Percentiles rank a stretch among this genome's conserved stretches.
Evolutionary conservation across 2,797 vertebrate species (phyloP).

Genomic region (Sebastes reedi): DNA sequence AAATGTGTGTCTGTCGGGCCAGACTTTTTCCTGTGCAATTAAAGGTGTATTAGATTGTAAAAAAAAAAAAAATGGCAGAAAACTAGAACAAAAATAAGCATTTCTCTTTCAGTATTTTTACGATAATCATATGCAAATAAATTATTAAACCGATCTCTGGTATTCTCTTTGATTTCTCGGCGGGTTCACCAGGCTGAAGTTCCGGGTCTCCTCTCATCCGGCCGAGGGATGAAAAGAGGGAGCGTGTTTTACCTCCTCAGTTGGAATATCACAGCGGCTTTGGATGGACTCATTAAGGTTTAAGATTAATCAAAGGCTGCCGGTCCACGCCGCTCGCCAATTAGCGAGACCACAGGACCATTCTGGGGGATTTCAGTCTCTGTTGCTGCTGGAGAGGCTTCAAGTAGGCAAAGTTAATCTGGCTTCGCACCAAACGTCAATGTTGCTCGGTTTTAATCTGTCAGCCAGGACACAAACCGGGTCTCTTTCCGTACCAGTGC

Average conservation of each 20-base stretch:
- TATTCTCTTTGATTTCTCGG: constrained; percentile 79
- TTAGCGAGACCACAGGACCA: constrained; percentile 67
- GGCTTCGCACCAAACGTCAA: constrained; percentile 64
- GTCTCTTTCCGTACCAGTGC: constrained; percentile 21
- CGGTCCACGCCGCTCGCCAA: constrained; percentile 53
- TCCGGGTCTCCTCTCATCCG: constrained; percentile 64
- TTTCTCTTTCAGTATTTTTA: constrained; percentile 85
- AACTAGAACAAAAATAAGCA: constrained; percentile 77
- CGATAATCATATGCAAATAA: constrained; percentile 86
- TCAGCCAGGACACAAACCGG: constrained; percentile 53
- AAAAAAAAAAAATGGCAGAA: constrained; percentile 54
- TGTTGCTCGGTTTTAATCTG: constrained; percentile 64
- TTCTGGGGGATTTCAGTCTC: constrained; percentile 61
- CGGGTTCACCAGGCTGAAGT: constrained; percentile 67
- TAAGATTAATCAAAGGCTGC: constrained; percentile 72
- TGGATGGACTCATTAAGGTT: constrained; percentile 71
- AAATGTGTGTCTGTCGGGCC: constrained; percentile 69
- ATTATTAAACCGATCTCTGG: constrained; percentile 80
- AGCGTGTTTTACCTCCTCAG: constrained; percentile 63
- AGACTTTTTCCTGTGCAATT: constrained; percentile 76
- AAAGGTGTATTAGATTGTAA: constrained; percentile 80
- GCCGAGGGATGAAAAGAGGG: constrained; percentile 61
- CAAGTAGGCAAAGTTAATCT: constrained; percentile 69
- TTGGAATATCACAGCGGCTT: constrained; percentile 72
- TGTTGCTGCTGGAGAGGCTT: constrained; percentile 66